Conservation (phyloP, 1,140 invertebrate species). For the Drosophila nikananu region DNA sequence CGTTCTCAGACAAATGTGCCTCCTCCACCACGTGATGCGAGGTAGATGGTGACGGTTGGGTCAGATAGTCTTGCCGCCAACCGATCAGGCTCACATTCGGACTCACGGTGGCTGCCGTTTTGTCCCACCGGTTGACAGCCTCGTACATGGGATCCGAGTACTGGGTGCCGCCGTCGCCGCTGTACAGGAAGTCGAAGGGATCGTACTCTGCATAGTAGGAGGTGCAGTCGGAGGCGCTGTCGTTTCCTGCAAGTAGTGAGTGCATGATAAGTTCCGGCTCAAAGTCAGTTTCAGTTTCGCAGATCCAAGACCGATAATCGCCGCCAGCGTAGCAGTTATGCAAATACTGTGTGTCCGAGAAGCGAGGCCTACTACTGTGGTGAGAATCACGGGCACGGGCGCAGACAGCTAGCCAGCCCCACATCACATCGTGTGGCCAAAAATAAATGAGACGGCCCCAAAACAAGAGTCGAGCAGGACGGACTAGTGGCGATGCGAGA, state of each 20-base stretch:
- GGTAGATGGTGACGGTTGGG: constrained; percentile 19
- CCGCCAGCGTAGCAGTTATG: constrained; percentile 53
- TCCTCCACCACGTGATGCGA: constrained; percentile 1
- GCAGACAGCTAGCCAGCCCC: constrained; percentile 10
- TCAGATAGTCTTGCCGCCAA: constrained; percentile 85
- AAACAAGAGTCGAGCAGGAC: constrained; percentile 16
- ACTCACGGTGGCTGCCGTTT: constrained; percentile 85
- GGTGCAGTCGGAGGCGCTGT: constrained; percentile 79
- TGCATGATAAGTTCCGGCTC: constrained; percentile 66
- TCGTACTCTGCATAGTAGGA: constrained; percentile 95
- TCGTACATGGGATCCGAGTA: constrained; percentile 92
- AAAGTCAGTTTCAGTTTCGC: constrained; percentile 16
- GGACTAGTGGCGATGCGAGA: constrained; percentile 39
- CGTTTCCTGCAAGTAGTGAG: constrained; percentile 82
- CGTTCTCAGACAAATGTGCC: constrained; percentile 8
- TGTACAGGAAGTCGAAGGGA: constrained; percentile 94
- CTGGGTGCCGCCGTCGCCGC: constrained; percentile 88
- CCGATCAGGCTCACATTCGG: constrained; percentile 87
- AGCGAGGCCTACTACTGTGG: constrained; percentile 33
- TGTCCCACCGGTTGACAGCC: constrained; percentile 89
- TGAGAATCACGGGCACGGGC: constrained; percentile 19
- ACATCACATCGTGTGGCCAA: constrained; percentile 59
- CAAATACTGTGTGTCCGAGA: constrained; percentile 62
- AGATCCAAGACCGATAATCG: constrained; percentile 42
- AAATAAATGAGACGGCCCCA: constrained; percentile 68